phyloP scores from a whole-genome alignment of 30 jellyfish, hydroid and myxozoan genomes.

The Rhopilema esculentum region DNA sequence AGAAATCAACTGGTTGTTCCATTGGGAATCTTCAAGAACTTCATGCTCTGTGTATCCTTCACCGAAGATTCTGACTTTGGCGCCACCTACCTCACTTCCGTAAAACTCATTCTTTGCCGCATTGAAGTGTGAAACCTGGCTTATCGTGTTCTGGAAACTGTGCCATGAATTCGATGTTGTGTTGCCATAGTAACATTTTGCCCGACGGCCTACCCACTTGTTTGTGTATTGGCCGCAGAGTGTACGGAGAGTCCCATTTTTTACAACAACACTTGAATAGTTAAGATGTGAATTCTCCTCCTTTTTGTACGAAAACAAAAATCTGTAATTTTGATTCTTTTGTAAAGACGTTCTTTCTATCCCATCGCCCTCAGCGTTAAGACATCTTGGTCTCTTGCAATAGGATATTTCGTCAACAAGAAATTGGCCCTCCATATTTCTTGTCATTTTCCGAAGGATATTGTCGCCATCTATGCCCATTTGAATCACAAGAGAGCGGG shows the following conservation, averaged over 20 bases:
- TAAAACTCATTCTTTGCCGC: neutral
- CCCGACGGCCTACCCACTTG: neutral
- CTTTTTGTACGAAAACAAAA: neutral
- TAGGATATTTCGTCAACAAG: slow-evolving; percentile 46
- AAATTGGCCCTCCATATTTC: neutral
- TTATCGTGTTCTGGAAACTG: neutral
- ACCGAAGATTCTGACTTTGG: slow-evolving; percentile 21
- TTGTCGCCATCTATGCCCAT: slow-evolving; percentile 10
- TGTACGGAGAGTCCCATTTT: neutral
- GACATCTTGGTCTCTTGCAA: slow-evolving; percentile 28
- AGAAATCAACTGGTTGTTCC: neutral
- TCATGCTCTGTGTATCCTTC: slow-evolving; percentile 21
- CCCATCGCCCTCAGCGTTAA: neutral
- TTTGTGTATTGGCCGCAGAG: slow-evolving; percentile 21
- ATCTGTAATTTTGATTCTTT: slow-evolving; percentile 5
- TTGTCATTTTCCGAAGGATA: slow-evolving; percentile 4
- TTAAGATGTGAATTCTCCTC: too few species aligned
- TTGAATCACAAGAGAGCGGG: neutral
- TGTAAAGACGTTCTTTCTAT: neutral
- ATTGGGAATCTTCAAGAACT: neutral
- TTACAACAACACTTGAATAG: slow-evolving; percentile 6
- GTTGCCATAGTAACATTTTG: slow-evolving; percentile 26
- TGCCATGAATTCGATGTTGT: slow-evolving; percentile 30
- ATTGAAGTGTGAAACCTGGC: slow-evolving; percentile 14
- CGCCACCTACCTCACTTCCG: slow-evolving; percentile 1